Evolutionary conservation across 2,113 vertebrate species (phyloP).

Genomic region (Ranitomeya imitator): DNA sequence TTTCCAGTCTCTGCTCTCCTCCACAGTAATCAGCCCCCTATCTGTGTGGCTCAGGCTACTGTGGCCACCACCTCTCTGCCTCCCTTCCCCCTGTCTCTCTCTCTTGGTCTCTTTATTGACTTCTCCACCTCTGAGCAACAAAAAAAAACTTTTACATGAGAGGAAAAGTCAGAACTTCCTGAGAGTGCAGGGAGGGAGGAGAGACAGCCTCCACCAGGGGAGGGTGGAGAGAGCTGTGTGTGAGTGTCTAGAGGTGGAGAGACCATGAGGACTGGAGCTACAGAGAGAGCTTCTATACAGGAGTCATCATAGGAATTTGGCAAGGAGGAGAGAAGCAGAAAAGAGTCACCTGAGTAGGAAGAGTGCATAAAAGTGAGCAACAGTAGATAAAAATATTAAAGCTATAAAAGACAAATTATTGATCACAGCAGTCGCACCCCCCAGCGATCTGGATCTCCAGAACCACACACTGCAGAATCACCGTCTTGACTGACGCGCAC

Average conservation of each 20-base stretch:
- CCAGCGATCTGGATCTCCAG: too few relatives aligned
- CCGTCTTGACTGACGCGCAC: too few relatives aligned
- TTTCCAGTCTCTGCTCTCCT: background rate
- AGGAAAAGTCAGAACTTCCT: slow-evolving; percentile 51
- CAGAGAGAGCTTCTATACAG: background rate
- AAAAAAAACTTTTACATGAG: slow-evolving; percentile 43
- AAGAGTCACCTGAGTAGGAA: too few relatives aligned
- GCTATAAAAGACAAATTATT: too few relatives aligned
- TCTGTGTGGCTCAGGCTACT: background rate
- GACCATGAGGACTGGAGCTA: background rate
- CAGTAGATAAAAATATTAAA: too few relatives aligned
- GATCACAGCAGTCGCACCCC: too few relatives aligned
- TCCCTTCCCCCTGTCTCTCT: background rate
- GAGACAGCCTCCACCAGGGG: background rate
- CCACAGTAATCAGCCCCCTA: background rate
- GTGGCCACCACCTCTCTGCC: background rate
- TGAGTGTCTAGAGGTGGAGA: slow-evolving; percentile 7
- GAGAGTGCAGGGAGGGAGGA: slow-evolving; percentile 43
- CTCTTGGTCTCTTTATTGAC: background rate
- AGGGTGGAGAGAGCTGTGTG: slow-evolving; percentile 1
- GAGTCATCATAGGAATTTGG: background rate
- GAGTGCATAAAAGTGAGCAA: too few relatives aligned
- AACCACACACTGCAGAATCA: too few relatives aligned
- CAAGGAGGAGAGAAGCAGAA: too few relatives aligned
- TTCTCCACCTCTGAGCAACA: slow-evolving; percentile 34